Percentiles rank a stretch among this genome's conserved stretches.
phyloP scores from a whole-genome alignment of 2,797 vertebrate species.

The Sus cebifrons region DNA sequence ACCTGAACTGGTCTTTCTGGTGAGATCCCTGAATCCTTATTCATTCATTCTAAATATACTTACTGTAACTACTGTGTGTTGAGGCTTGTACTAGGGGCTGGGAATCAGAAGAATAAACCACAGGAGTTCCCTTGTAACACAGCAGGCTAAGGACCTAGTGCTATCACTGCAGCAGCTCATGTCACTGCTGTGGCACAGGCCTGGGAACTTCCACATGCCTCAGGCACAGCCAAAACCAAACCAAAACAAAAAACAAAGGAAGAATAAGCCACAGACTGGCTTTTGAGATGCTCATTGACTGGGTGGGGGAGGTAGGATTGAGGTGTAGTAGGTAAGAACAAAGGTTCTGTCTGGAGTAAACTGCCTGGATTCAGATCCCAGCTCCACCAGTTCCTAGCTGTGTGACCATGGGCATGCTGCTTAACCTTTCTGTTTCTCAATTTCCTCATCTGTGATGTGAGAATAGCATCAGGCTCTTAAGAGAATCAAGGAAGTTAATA shows the following conservation, averaged over 20 bases:
- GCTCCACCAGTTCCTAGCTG: neutral
- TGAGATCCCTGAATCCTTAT: conserved; percentile 19
- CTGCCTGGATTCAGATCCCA: neutral
- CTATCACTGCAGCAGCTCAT: too few species aligned
- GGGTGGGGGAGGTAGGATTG: neutral
- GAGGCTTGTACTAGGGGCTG: neutral
- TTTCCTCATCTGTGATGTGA: conserved; percentile 58
- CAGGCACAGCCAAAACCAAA: too few species aligned
- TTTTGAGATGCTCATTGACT: neutral
- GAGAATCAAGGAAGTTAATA: conserved; percentile 20
- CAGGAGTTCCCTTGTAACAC: neutral
- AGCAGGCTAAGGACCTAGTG: too few species aligned
- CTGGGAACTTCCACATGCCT: too few species aligned
- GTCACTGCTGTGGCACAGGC: too few species aligned
- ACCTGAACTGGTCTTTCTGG: conserved; percentile 21
- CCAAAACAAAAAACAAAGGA: neutral
- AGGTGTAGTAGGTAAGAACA: neutral
- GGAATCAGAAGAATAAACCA: neutral
- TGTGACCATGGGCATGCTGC: neutral
- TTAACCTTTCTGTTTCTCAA: neutral
- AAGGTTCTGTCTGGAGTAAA: neutral
- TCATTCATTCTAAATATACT: conserved; percentile 61
- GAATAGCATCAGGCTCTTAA: neutral
- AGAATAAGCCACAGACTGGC: neutral
- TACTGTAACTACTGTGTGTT: neutral